Conservation (phyloP, 1,140 invertebrate species). For the Cardiocondyla obscurior region DNA sequence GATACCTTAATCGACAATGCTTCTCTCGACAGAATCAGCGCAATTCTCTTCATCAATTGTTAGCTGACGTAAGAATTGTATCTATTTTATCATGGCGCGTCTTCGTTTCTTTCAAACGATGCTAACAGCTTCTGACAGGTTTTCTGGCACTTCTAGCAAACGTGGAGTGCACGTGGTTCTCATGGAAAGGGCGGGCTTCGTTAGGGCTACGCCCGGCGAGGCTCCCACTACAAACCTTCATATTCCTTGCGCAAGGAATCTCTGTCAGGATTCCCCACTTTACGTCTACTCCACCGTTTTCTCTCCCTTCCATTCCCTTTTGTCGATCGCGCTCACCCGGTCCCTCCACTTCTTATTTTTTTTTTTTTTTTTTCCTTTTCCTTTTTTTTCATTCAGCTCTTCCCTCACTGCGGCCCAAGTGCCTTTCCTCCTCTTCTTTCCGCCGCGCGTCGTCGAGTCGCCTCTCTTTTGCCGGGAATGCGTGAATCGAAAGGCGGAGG, state of each 20-base stretch:
- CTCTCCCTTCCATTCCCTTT: constrained; percentile 36
- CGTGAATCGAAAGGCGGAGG: constrained; percentile 75
- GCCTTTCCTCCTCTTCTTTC: background rate
- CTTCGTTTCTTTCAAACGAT: background rate
- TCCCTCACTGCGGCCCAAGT: constrained; percentile 39
- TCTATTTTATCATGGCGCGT: background rate
- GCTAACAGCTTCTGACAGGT: constrained; percentile 1
- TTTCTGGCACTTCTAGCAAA: background rate
- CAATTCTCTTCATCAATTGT: background rate
- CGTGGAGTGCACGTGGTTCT: constrained; percentile 73
- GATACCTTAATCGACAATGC: background rate
- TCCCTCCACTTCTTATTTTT: constrained; percentile 52
- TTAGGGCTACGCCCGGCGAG: constrained; percentile 64
- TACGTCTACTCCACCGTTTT: constrained; percentile 15
- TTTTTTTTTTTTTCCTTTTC: constrained; percentile 54
- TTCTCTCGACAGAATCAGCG: background rate
- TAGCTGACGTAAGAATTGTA: background rate
- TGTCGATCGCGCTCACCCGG: constrained; percentile 8
- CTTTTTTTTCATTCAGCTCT: constrained; percentile 61
- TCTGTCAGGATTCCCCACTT: constrained; percentile 68
- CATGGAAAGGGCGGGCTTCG: constrained; percentile 65
- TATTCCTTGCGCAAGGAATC: constrained; percentile 68
- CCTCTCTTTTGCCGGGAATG: constrained; percentile 69
- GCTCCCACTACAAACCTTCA: constrained; percentile 60
- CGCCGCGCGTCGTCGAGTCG: constrained; percentile 15